phyloP scores from a whole-genome alignment of 30 jellyfish, hydroid and myxozoan genomes.

The Pelagia noctiluca region DNA sequence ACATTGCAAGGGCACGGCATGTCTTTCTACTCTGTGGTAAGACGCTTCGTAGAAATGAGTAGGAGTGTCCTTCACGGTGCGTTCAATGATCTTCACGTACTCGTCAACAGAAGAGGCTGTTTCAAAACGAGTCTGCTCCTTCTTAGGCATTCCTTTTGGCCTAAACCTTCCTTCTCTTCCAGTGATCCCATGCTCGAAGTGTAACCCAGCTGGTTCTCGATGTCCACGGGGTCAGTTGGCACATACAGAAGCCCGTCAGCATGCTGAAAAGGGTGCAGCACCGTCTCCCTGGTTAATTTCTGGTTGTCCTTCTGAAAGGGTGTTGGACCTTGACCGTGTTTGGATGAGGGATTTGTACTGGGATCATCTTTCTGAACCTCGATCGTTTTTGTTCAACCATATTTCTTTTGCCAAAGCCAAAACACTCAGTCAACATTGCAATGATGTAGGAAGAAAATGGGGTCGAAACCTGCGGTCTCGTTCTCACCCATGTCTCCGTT shows the following conservation, averaged over 20 bases:
- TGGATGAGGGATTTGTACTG: constrained; percentile 3
- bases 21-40: too few species aligned
- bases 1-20: background rate
- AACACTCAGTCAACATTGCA: constrained; percentile 55
- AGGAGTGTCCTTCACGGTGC: too few species aligned
- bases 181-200: constrained; percentile 33
- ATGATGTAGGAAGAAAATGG: constrained; percentile 53
- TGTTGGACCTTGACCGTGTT: constrained; percentile 71
- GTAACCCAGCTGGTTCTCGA: constrained; percentile 55
- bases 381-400: background rate
- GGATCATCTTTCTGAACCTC: constrained; percentile 12
- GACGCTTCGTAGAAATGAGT: too few species aligned
- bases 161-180: too few species aligned
- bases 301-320: constrained; percentile 21
- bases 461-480: constrained; percentile 61
- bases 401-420: constrained; percentile 55
- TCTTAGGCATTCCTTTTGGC: background rate
- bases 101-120: background rate
- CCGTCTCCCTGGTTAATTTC: constrained; percentile 21
- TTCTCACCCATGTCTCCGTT: constrained; percentile 69
- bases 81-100: too few species aligned
- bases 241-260: constrained; percentile 35
- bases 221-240: constrained; percentile 33
- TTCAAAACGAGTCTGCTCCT: background rate
- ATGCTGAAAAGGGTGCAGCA: constrained; percentile 40